Evolutionary conservation across 1,140 invertebrate species (phyloP).

Genomic region (Argopecten irradians): DNA sequence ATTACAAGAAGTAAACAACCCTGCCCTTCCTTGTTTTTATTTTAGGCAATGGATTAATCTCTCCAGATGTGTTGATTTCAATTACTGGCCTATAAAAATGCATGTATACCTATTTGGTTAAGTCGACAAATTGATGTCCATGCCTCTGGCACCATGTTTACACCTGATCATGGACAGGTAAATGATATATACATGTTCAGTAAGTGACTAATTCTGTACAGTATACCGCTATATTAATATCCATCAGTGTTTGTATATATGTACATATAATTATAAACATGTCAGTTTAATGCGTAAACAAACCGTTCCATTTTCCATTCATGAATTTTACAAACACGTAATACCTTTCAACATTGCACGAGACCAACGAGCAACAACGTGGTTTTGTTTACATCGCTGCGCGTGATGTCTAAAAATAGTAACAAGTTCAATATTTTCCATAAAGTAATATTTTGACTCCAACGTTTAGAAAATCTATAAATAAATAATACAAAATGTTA

Average conservation of each 20-base stretch:
- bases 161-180: background rate
- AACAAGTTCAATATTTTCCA: background rate
- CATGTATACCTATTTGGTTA: background rate
- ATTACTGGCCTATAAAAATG: background rate
- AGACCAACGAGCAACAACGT: background rate
- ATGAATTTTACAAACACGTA: background rate
- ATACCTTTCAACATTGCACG: conserved; percentile 15
- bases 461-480: background rate
- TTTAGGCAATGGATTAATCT: background rate
- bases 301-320: background rate
- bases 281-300: no score
- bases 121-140: background rate
- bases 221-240: background rate
- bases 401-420: conserved; percentile 17
- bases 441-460: background rate
- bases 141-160: background rate
- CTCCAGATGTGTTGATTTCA: background rate
- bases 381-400: conserved; percentile 20
- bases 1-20: background rate
- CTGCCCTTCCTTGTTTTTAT: background rate
- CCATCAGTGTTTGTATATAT: background rate
- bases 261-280: background rate
- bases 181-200: background rate
- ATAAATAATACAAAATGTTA: background rate
- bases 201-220: background rate